Conservation (phyloP, 2,113 vertebrate species). For the Phylloscopus whistleri region DNA sequence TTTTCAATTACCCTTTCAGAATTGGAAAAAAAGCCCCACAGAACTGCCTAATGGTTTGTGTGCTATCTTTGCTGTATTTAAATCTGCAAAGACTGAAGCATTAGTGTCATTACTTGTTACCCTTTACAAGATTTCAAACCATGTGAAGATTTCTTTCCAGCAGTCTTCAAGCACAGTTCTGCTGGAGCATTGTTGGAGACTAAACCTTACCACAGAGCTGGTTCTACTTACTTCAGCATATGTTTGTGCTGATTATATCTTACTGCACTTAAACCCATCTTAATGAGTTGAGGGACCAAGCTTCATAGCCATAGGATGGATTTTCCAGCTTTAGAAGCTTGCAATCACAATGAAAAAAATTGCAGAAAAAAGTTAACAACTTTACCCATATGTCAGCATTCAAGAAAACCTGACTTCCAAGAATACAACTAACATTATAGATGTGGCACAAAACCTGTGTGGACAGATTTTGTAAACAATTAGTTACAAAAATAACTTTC, state of each 20-base stretch:
- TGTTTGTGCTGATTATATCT: neutral
- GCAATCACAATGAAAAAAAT: neutral
- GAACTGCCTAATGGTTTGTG: neutral
- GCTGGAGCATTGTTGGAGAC: neutral
- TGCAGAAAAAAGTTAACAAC: neutral
- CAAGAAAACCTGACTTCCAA: neutral
- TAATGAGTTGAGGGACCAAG: neutral
- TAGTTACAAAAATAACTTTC: neutral
- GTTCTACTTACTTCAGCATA: neutral
- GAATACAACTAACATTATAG: neutral
- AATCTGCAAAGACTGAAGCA: neutral
- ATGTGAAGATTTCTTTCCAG: neutral
- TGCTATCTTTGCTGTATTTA: neutral
- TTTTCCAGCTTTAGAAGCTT: constrained; percentile 4
- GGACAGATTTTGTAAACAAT: neutral
- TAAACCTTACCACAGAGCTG: neutral
- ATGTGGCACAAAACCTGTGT: neutral
- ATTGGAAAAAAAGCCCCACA: neutral
- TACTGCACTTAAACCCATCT: neutral
- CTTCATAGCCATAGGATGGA: neutral
- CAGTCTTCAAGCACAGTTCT: neutral
- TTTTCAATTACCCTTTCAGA: neutral
- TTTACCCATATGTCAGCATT: neutral
- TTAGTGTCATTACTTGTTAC: neutral
- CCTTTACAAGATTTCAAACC: neutral